Percentiles rank a stretch among this genome's conserved stretches.
phyloP scores from a whole-genome alignment of 2,888 invertebrate species.

The Agriopis leucophaearia region DNA sequence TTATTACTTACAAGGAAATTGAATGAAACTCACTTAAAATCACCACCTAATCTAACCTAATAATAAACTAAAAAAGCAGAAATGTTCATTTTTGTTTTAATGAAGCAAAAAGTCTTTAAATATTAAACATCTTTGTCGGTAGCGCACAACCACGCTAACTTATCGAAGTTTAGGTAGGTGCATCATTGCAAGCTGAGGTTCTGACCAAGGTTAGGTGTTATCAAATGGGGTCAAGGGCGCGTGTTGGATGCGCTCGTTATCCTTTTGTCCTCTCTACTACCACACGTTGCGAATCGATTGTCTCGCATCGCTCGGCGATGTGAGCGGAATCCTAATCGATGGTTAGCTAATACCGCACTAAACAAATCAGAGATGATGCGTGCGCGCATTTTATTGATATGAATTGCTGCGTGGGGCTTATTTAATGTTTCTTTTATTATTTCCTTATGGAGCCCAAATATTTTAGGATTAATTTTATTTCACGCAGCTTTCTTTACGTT shows the following conservation, averaged over 20 bases:
- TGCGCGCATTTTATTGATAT: conserved; percentile 34
- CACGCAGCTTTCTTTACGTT: conserved; percentile 22
- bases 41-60: no score
- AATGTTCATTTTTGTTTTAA: no score
- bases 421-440: conserved; percentile 32
- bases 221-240: conserved; percentile 62
- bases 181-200: conserved; percentile 25
- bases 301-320: conserved; percentile 49
- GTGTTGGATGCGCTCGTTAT: conserved; percentile 52
- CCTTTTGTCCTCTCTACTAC: conserved; percentile 54
- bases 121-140: no score
- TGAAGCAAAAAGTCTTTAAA: no score
- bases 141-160: not conserved
- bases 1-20: no score
- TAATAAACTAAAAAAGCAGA: no score
- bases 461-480: conserved; percentile 20
- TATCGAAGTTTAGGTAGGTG: not conserved
- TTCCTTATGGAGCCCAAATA: conserved; percentile 27
- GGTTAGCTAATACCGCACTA: conserved; percentile 26
- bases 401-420: conserved; percentile 27
- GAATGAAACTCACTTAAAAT: no score
- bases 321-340: conserved; percentile 55
- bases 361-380: conserved; percentile 31
- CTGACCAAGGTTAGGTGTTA: conserved; percentile 53
- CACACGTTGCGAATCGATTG: conserved; percentile 54